phyloP scores from a whole-genome alignment of 2,113 vertebrate species.

The Zosterops lateralis region DNA sequence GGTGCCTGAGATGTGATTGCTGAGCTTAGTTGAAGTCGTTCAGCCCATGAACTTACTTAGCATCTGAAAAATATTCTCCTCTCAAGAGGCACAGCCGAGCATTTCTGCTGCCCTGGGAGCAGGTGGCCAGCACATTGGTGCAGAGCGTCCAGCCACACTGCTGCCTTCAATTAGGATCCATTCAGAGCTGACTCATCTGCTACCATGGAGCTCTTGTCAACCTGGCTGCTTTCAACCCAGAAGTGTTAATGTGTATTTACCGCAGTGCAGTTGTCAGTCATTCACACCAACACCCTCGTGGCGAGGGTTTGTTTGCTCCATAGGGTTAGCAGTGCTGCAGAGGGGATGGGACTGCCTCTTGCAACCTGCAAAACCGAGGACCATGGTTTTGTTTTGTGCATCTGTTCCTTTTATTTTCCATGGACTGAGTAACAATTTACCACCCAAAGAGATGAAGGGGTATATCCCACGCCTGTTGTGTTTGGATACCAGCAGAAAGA shows the following conservation, averaged over 20 bases:
- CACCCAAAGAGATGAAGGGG: constrained; percentile 76
- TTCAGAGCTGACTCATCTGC: constrained; percentile 16
- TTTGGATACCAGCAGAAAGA: constrained; percentile 60
- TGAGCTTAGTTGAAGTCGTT: neutral
- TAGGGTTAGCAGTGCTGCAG: neutral
- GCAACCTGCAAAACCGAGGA: constrained; percentile 36
- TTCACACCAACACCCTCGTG: neutral
- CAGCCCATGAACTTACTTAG: neutral
- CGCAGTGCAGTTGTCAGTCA: neutral
- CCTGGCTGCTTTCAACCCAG: neutral
- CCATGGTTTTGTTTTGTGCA: neutral
- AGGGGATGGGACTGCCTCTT: neutral
- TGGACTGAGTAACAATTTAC: constrained; percentile 45
- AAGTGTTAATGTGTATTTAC: constrained; percentile 29
- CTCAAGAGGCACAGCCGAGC: neutral
- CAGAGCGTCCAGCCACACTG: neutral
- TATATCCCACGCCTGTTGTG: constrained; percentile 12
- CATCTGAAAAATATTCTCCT: constrained; percentile 9
- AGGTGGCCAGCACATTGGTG: constrained; percentile 67
- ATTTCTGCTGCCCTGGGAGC: neutral
- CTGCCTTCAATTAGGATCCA: constrained; percentile 47
- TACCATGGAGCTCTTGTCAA: constrained; percentile 38
- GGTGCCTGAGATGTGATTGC: neutral
- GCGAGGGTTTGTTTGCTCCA: neutral
- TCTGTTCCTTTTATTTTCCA: constrained; percentile 68